A percentile compares a stretch with the other conserved stretches of the same genome.
phyloP scores from a whole-genome alignment of 1,140 invertebrate genomes.

The Drosophila hydei region DNA sequence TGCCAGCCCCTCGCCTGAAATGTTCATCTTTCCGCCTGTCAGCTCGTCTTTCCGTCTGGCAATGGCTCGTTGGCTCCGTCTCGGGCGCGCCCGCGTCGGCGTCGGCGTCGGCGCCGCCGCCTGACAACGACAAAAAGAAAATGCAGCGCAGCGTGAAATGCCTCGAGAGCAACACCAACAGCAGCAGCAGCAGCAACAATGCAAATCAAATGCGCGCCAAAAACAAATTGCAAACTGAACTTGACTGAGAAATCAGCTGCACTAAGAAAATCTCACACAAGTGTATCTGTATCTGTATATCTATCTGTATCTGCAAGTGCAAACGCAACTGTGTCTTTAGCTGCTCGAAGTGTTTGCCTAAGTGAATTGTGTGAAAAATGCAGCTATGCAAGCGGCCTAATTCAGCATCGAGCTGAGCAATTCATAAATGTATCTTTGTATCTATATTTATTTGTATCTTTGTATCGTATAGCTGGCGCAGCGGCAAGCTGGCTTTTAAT shows the following conservation, averaged over 20 bases:
- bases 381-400: slow-evolving; percentile 6
- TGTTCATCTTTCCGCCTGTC: slow-evolving; percentile 38
- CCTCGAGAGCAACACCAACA: slow-evolving; percentile 60
- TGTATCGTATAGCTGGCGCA: slow-evolving; percentile 15
- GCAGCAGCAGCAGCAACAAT: slow-evolving; percentile 52
- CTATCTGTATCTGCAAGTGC: slow-evolving; percentile 7
- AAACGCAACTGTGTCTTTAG: slow-evolving; percentile 24
- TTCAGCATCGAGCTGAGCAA: slow-evolving; percentile 16
- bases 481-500: slow-evolving; percentile 58
- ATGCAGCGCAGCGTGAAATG: slow-evolving; percentile 71
- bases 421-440: slow-evolving; percentile 28
- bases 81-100: slow-evolving; percentile 34
- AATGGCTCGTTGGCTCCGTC: slow-evolving; percentile 73
- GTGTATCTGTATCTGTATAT: slow-evolving; percentile 19
- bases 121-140: slow-evolving; percentile 63
- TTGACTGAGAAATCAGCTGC: slow-evolving; percentile 79
- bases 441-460: slow-evolving; percentile 10
- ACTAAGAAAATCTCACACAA: slow-evolving; percentile 25
- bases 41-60: slow-evolving; percentile 60
- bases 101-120: slow-evolving; percentile 57
- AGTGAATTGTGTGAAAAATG: slow-evolving; percentile 40
- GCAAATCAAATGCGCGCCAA: slow-evolving; percentile 62
- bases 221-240: slow-evolving; percentile 80
- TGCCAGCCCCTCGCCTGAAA: background rate
- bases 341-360: slow-evolving; percentile 19